These are phyloP conservation scores for Tolypeutes matacus DNA, from an alignment of 2,797 vertebrate genomes.

Conservation along the genomic window DNA sequence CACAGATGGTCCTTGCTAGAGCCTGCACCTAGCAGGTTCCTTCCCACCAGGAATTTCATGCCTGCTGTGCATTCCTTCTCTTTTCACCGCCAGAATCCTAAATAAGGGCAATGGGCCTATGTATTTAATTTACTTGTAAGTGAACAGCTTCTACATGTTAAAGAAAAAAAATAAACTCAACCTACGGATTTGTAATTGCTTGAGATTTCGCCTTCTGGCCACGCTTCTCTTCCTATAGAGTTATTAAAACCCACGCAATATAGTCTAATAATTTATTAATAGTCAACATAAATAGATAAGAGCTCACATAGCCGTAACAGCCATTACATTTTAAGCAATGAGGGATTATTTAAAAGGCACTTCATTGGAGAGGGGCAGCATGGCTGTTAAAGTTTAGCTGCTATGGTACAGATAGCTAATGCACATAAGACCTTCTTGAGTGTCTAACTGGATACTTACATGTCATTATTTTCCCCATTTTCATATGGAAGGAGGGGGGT, in stretches of 20 bases:
- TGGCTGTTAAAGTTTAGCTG: not conserved
- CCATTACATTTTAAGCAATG: conserved; percentile 69
- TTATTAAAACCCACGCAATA: conserved; percentile 84
- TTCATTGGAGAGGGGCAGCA: not conserved
- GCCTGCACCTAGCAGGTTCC: not conserved
- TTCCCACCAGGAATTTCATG: not conserved
- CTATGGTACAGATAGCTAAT: not conserved
- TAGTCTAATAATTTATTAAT: conserved; percentile 85
- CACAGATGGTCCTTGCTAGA: not conserved
- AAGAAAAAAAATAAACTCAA: conserved; percentile 66
- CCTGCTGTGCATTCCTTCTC: not conserved
- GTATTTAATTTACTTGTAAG: conserved; percentile 72
- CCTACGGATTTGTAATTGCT: conserved; percentile 79
- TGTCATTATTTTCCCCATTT: not conserved
- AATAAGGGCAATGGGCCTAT: conserved; percentile 52
- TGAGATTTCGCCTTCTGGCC: conserved; percentile 81
- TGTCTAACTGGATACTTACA: not conserved
- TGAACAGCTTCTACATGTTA: conserved; percentile 65
- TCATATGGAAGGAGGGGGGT: not conserved
- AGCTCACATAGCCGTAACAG: conserved; percentile 72
- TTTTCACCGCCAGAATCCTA: conserved; percentile 21
- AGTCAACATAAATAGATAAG: conserved; percentile 83
- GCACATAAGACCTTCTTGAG: not conserved
- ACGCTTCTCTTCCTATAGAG: conserved; percentile 77
- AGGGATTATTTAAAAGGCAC: conserved; percentile 69